phyloP scores from a whole-genome alignment of 2,888 invertebrate species.

The Macaria liturata region DNA sequence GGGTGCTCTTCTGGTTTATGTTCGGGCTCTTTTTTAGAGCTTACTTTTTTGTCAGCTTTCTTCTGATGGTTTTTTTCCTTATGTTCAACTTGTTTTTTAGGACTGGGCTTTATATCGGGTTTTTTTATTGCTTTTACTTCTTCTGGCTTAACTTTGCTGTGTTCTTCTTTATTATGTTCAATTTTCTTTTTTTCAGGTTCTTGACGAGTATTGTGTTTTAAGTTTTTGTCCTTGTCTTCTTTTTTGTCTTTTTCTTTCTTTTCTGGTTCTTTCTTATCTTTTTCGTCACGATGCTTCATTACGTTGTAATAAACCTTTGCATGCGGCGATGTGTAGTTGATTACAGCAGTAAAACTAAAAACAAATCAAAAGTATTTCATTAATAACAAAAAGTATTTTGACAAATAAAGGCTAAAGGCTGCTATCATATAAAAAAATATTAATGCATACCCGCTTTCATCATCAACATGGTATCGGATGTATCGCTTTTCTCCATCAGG shows the following conservation, averaged over 20 bases:
- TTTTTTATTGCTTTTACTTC: neutral
- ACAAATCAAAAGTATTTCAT: neutral
- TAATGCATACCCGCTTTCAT: conserved; percentile 72
- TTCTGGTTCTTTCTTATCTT: conserved; percentile 1
- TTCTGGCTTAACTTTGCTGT: neutral
- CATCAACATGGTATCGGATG: conserved; percentile 77
- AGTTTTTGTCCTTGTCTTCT: conserved; percentile 3
- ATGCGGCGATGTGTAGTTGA: conserved; percentile 27
- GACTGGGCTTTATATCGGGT: conserved; percentile 1
- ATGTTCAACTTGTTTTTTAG: neutral
- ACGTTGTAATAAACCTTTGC: conserved; percentile 19
- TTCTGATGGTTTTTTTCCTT: neutral
- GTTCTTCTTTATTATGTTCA: conserved; percentile 2
- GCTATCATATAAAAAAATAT: too few relatives aligned
- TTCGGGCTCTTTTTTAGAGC: neutral
- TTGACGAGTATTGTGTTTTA: conserved; percentile 1
- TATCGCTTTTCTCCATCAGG: conserved; percentile 79
- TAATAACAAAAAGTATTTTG: too few relatives aligned
- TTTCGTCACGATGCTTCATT: conserved; percentile 18
- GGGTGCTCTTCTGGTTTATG: neutral
- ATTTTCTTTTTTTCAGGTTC: neutral
- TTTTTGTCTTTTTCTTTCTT: conserved; percentile 6
- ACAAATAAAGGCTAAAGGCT: too few relatives aligned
- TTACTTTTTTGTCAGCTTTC: conserved; percentile 1
- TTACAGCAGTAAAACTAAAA: conserved; percentile 34